Evolutionary conservation across 2,888 invertebrate species (phyloP), one percentile per base, ranked within the genome.

Genomic region (Dryobota labecula): DNA sequence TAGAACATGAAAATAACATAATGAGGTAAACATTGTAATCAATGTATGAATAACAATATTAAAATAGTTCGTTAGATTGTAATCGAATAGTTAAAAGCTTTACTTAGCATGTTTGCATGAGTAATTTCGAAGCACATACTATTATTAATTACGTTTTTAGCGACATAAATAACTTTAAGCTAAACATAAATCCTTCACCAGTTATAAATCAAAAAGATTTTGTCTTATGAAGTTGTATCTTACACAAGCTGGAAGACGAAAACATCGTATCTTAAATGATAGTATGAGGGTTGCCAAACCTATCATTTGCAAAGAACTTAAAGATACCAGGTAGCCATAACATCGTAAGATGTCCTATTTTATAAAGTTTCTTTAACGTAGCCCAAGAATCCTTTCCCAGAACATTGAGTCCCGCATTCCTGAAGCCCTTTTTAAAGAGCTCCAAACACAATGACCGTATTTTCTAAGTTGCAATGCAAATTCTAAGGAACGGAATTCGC

Each of bases 131-230:
- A 41, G 27, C 30, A 53, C 36, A 20, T 15, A 57, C 56, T 63
- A 71, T 83, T 79, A 78, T 73, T 75, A n/a, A n/a, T n/a, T 70
- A 71, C 36, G 56, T 45, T 60, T 67, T 57, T 57, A 69, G 24
- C 54, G 54, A 73, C 66, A 69, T 70, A 67, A 73, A 70, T 80
- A 80, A 67, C 43, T 57, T 43, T 49, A 73, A 63, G 47, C n/a
- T 43, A 61, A 18, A 36, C 60, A 65, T 66, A 71, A 72, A 71
- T 78, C 18, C 53, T 64, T 20, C 9, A 11, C 24, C 18, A 67
- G 63, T 70, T 65, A 78, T 81, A 80, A 78, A 74, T 74, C 68
- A 81, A 74, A 70, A 72, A 49, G n/a, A 60, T 69, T 66, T 53
- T 49, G 62, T 54, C 53, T 75, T 70, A 68, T 66, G 58, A 60